Evolutionary conservation across 2,888 invertebrate species (phyloP).

Genomic region (Euproctis similis): DNA sequence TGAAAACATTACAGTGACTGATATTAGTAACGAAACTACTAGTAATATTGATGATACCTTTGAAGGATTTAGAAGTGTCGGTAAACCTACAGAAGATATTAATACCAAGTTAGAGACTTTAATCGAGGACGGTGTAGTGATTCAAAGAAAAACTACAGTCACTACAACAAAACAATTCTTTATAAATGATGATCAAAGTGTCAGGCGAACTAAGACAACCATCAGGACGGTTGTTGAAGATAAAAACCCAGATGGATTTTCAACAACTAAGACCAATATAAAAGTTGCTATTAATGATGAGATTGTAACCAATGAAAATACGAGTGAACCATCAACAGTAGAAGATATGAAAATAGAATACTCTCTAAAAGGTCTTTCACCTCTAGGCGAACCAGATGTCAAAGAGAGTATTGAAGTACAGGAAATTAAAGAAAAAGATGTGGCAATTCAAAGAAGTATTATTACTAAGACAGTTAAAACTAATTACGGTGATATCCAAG

Average conservation of each 20-base stretch:
- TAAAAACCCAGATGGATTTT: constrained; percentile 56
- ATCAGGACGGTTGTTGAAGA: constrained; percentile 52
- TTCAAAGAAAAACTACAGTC: constrained; percentile 48
- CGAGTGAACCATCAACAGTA: constrained; percentile 7
- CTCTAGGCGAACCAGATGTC: constrained; percentile 26
- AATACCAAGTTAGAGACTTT: constrained; percentile 35
- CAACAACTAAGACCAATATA: constrained; percentile 55
- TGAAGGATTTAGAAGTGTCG: constrained; percentile 34
- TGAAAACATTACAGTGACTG: constrained; percentile 25
- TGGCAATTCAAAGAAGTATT: constrained; percentile 25
- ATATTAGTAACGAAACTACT: background rate
- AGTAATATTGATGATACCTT: constrained; percentile 35
- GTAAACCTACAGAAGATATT: constrained; percentile 39
- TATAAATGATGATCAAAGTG: constrained; percentile 26
- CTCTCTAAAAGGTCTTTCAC: constrained; percentile 19
- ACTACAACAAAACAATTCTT: constrained; percentile 43
- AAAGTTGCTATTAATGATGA: constrained; percentile 51
- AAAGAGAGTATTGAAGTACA: constrained; percentile 21
- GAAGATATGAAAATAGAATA: constrained; percentile 18
- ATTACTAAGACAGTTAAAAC: constrained; percentile 29
- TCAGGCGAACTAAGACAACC: constrained; percentile 47
- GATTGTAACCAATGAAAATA: constrained; percentile 15
- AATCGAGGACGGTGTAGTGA: constrained; percentile 37
- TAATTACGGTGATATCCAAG: constrained; percentile 28
- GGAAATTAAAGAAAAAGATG: constrained; percentile 27